Base-by-base conservation (phyloP, 2,113 vertebrate genomes). In the Larimichthys polyactis region DNA sequence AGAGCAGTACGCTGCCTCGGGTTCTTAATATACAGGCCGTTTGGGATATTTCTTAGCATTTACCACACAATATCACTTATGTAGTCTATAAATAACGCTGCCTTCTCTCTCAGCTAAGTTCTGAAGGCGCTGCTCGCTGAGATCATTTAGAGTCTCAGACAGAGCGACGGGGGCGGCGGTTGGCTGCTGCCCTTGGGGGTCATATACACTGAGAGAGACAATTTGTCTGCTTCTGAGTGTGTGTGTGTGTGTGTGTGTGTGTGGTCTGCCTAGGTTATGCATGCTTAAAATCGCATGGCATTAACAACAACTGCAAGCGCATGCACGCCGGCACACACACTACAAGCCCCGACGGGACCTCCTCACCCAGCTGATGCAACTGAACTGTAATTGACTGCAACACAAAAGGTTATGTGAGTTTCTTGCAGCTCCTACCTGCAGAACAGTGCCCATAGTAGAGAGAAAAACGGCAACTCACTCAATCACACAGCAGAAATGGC, bases 321-420 rank as follows among this genome's bases (percentile, higher is more conserved):
- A 29, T 19, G 24, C 63, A 55, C 72, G 14, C 57, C 12, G 22
- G n/a, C 78, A 27, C 71, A 44, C 68, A 75, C 82, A 84, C 70
- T 59, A 65, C 82, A 85, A 91, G 71, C 87, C 86, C 92, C 90
- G 22, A 71, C 36, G 92, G 92, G 91, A 88, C 85, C 85, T 90
- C 73, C 84, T 89, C 73, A 84, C 74, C 82, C 86, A 86, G 91
- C 92, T 94, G 93, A 94, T 88, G 93, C 93, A 94, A 94, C 91
- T 87, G 75, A 88, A 92, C 91, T 93, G 93, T 92, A 93, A 93
- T 92, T 93, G 89, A 90, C 92, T 94, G 93, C 89, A 93, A 94
- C 90, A 91, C 86, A 87, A 89, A 90, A 92, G 89, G 90, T 93
- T 90, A 90, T 82, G 82, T 2, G 80, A 91, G 89, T 85, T 78